Conservation (phyloP, 2,888 invertebrate species). For the Drosophila koepferae region DNA sequence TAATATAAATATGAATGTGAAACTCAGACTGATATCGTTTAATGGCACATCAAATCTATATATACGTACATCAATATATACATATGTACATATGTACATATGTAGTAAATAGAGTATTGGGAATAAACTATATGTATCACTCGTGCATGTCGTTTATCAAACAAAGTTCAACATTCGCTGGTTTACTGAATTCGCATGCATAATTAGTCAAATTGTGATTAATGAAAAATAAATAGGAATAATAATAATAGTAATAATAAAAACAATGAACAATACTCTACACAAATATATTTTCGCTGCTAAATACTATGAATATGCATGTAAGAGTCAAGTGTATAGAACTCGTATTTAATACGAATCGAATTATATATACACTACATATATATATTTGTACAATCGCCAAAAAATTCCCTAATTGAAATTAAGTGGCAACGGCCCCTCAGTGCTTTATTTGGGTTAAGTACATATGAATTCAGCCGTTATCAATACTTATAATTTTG, state of each 20-base stretch:
- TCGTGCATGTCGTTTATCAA: background rate
- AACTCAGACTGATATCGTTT: background rate
- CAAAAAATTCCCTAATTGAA: conserved; percentile 9
- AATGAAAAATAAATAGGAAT: conserved; percentile 7
- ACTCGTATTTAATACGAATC: conserved; percentile 28
- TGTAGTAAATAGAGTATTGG: too few species aligned
- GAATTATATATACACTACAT: background rate
- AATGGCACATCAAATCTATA: background rate
- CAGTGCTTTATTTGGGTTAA: background rate
- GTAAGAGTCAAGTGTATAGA: conserved; percentile 14
- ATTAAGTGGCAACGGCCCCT: background rate
- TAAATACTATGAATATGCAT: conserved; percentile 10
- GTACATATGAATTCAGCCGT: conserved; percentile 15
- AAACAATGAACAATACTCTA: background rate
- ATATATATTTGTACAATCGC: background rate
- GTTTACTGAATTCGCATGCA: conserved; percentile 56
- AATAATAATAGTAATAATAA: conserved; percentile 10
- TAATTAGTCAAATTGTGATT: conserved; percentile 52
- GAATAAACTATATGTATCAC: too few species aligned
- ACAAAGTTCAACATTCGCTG: conserved; percentile 43
- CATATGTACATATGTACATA: background rate
- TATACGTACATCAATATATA: background rate
- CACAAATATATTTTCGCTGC: background rate
- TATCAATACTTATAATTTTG: conserved; percentile 39
- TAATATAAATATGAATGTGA: background rate